Evolutionary conservation across 2,888 invertebrate genomes (phyloP).

Genomic region (Brenthis daphne): DNA sequence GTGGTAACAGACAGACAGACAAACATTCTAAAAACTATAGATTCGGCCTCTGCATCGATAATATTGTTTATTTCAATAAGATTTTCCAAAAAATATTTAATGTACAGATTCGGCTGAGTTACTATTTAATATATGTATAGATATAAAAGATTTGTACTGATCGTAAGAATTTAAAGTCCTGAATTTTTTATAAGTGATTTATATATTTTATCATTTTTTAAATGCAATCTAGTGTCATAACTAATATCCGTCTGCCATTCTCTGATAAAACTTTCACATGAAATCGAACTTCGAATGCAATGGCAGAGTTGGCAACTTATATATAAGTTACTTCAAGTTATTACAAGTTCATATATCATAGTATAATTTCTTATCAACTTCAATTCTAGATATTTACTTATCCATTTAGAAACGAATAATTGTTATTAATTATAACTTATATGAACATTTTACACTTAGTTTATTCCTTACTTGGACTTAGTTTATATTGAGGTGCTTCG

Average conservation of each 20-base stretch:
- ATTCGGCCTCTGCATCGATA: too few relatives aligned
- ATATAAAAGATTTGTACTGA: too few relatives aligned
- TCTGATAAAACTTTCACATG: slow-evolving; percentile 35
- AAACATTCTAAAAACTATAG: too few relatives aligned
- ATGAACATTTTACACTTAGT: background rate
- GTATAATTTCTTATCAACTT: slow-evolving; percentile 22
- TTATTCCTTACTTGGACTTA: background rate
- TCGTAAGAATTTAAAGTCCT: slow-evolving; percentile 6
- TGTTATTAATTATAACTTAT: background rate
- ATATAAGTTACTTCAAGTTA: slow-evolving; percentile 29
- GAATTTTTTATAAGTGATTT: background rate
- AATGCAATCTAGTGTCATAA: slow-evolving; percentile 10
- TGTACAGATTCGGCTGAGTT: too few relatives aligned
- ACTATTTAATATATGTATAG: too few relatives aligned
- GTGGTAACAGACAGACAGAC: too few relatives aligned
- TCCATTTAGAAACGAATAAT: background rate
- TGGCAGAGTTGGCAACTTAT: slow-evolving; percentile 31
- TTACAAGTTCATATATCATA: slow-evolving; percentile 25
- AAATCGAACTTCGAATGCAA: slow-evolving; percentile 33
- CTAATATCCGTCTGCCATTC: slow-evolving; percentile 30
- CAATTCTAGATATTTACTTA: slow-evolving; percentile 5
- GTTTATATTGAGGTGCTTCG: too few relatives aligned
- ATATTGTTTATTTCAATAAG: too few relatives aligned
- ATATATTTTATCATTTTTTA: background rate
- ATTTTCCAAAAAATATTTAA: too few relatives aligned